Evolutionary conservation across 2,888 invertebrate genomes (phyloP), one percentile per base, ranked within the genome.

Genomic region (Peribatodes rhomboidaria): DNA sequence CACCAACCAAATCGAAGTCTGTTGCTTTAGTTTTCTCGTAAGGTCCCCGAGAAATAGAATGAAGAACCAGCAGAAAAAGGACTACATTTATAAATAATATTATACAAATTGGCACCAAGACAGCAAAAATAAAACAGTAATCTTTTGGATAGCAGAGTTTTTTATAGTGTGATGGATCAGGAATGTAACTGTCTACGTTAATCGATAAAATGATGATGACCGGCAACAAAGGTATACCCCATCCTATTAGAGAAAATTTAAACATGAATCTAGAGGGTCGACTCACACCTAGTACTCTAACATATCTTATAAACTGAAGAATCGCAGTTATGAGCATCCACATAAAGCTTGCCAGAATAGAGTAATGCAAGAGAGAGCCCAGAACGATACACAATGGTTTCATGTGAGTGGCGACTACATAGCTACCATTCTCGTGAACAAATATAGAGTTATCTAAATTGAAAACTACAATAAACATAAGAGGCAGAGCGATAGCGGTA

Each of bases 291-390:
- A 96, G 87, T 0, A 96, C 95, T 65, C 94, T 94, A 0, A 96
- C 96, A 74, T 96, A 96, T 53, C 95, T 92, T 60, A 95, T 93
- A 80, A 96, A 96, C 81, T 96, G 96, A 61, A 96, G 85, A 53
- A 95, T 85, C 1, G 95, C 96, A 60, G 96, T 95, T 60, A 96
- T 95, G 20, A 96, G 83, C 96, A 96, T 96, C 96, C 96, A 96
- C 75, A 94, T 94, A 76, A 96, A 96, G 67, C 95, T 94, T 1
- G 95, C 94, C 49, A 96, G 83, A 37, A 96, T 94, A 18, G 95
- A 94, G 81, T 96, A 96, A 76, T 96, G 96, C 41, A 96, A 82
- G 6, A 94, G 72, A 8, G 95, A 94, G 3, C 96, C 96, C 13
- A 95, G 85, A n/a, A 88, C 73, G 44, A 95, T 90, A 76, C 96